Conservation (phyloP, 1,140 invertebrate species). For the Drosophila truncata region DNA sequence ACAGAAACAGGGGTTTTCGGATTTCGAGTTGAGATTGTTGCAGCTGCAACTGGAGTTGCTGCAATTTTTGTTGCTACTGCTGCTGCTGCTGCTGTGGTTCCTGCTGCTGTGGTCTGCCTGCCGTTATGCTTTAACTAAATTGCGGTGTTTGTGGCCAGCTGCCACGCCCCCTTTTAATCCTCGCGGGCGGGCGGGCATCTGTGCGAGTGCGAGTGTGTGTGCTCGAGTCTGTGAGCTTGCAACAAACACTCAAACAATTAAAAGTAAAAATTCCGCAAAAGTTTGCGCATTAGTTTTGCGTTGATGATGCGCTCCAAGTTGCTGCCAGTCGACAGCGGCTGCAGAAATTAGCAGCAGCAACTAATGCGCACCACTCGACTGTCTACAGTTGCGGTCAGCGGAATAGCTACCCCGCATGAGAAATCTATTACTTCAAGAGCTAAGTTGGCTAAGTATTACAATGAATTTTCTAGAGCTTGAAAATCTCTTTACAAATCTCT, state of each 20-base stretch:
- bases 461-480: background rate
- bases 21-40: conserved; percentile 49
- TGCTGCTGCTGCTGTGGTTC: conserved; percentile 28
- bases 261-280: conserved; percentile 79
- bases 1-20: conserved; percentile 33
- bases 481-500: background rate
- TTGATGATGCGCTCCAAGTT: conserved; percentile 72
- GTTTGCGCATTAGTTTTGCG: conserved; percentile 79
- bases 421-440: background rate
- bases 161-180: conserved; percentile 25
- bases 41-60: conserved; percentile 35
- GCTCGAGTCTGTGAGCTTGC: conserved; percentile 43
- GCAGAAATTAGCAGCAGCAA: conserved; percentile 70
- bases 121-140: conserved; percentile 82
- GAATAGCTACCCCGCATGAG: conserved; percentile 7
- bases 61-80: conserved; percentile 31
- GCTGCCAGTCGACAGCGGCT: conserved; percentile 48
- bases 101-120: conserved; percentile 53
- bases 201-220: conserved; percentile 16
- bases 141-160: conserved; percentile 68
- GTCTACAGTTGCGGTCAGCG: conserved; percentile 24
- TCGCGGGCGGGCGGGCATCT: background rate
- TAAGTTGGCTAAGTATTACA: background rate
- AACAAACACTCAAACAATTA: conserved; percentile 80
- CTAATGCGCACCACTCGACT: conserved; percentile 54